phyloP scores from a whole-genome alignment of 2,113 vertebrate species.

The Paradisaea rubra region DNA sequence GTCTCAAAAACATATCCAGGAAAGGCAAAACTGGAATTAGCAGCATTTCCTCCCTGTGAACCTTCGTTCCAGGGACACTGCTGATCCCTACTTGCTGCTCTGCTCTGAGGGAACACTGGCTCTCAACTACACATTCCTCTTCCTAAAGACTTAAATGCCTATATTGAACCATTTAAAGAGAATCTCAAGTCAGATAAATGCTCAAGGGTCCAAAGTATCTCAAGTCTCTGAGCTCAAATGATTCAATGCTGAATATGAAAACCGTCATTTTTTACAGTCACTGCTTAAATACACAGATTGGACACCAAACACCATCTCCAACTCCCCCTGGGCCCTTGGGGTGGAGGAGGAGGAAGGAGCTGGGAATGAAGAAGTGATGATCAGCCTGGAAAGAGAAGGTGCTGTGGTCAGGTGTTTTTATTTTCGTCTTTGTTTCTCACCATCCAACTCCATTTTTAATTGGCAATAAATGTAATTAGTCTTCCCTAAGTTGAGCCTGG shows the following conservation, averaged over 20 bases:
- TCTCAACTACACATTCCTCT: not conserved
- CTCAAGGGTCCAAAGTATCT: not conserved
- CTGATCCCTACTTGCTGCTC: not conserved
- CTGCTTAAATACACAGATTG: not conserved
- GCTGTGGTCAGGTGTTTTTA: not conserved
- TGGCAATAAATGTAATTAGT: not conserved
- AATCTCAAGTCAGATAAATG: not conserved
- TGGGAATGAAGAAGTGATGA: not conserved
- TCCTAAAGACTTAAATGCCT: not conserved
- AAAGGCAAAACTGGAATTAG: not conserved
- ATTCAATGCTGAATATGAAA: not conserved
- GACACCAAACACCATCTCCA: not conserved
- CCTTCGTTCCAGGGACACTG: not conserved
- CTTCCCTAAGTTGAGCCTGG: not conserved
- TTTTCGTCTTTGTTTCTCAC: not conserved
- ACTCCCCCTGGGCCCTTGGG: fast-evolving
- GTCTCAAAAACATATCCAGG: not conserved
- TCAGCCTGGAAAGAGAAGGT: not conserved
- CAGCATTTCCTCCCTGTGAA: not conserved
- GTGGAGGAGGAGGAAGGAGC: not conserved
- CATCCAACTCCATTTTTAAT: not conserved
- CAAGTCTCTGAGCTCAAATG: not conserved
- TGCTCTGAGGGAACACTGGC: not conserved
- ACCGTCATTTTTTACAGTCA: not conserved
- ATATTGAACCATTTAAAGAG: not conserved